Percentiles rank a stretch among this genome's conserved stretches.
Conservation (phyloP, 2,888 invertebrate species). For the Trissolcus brochymenae region DNA sequence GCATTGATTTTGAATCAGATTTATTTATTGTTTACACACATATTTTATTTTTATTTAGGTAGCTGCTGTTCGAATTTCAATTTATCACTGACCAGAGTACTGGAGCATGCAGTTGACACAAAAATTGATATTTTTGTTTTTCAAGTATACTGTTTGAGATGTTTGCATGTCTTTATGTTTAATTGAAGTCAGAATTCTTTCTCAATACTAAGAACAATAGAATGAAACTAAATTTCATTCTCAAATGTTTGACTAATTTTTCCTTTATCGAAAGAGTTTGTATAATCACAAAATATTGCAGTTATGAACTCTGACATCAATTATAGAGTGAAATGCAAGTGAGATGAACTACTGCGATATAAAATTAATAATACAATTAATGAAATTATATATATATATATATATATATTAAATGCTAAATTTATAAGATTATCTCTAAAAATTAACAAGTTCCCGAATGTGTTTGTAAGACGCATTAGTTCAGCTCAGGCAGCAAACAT, state of each 20-base stretch:
- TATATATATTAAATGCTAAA: no score
- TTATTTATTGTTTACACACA: conserved; percentile 52
- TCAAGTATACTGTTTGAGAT: conserved; percentile 62
- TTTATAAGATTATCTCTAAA: no score
- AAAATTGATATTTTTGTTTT: conserved; percentile 61
- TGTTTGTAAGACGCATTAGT: no score
- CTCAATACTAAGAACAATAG: background rate
- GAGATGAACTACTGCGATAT: no score
- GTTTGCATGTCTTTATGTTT: conserved; percentile 54
- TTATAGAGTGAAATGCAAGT: background rate
- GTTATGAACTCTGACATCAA: background rate
- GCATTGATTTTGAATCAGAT: conserved; percentile 48
- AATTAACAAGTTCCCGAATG: no score
- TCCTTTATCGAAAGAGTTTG: background rate
- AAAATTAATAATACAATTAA: no score
- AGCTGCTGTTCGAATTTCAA: conserved; percentile 71
- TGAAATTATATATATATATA: no score
- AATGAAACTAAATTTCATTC: background rate
- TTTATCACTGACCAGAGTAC: conserved; percentile 70
- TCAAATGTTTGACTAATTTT: background rate
- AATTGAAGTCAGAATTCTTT: conserved; percentile 1
- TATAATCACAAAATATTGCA: background rate
- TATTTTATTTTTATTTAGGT: conserved; percentile 71
- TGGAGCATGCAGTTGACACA: conserved; percentile 70
- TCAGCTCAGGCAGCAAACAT: no score